phyloP scores from a whole-genome alignment of 2,113 vertebrate species.

The Calidris pygmaea region DNA sequence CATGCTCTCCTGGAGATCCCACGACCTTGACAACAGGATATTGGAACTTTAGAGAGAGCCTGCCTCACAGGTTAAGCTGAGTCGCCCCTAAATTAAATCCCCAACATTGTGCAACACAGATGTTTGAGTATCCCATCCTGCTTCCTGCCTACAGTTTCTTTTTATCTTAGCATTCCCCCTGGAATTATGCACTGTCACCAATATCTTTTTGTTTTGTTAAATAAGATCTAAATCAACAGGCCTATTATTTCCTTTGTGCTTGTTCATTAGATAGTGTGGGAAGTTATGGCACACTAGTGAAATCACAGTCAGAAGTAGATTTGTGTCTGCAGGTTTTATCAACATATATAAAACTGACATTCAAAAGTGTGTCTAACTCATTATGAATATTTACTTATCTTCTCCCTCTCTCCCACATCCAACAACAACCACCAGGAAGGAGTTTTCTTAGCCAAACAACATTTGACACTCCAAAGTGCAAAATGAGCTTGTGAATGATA shows the following conservation, averaged over 20 bases:
- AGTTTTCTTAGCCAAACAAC: constrained; percentile 49
- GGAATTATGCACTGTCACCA: constrained; percentile 7
- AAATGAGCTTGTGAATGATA: constrained; percentile 65
- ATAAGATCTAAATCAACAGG: constrained; percentile 48
- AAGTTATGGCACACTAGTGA: constrained; percentile 38
- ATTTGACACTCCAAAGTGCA: constrained; percentile 55
- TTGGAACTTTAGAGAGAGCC: fast-evolving
- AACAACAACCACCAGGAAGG: constrained; percentile 32
- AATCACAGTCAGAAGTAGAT: constrained; percentile 53
- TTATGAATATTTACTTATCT: constrained; percentile 51
- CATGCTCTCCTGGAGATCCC: neutral
- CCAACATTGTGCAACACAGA: neutral
- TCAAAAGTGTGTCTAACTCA: constrained; percentile 16
- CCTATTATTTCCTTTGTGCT: constrained; percentile 39
- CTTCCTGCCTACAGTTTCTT: neutral
- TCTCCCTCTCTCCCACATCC: constrained; percentile 23
- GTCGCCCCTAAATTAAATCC: neutral
- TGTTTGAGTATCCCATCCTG: neutral
- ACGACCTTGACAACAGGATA: neutral
- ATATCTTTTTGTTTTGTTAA: constrained; percentile 46
- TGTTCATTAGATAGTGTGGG: constrained; percentile 51
- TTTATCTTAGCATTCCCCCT: neutral
- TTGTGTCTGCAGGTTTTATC: constrained; percentile 57
- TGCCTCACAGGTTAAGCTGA: neutral
- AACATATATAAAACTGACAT: constrained; percentile 55